A percentile compares a stretch with the other conserved stretches of the same genome.
Evolutionary conservation across 2,888 invertebrate genomes (phyloP).

Genomic region (Monoplex corrugatus): DNA sequence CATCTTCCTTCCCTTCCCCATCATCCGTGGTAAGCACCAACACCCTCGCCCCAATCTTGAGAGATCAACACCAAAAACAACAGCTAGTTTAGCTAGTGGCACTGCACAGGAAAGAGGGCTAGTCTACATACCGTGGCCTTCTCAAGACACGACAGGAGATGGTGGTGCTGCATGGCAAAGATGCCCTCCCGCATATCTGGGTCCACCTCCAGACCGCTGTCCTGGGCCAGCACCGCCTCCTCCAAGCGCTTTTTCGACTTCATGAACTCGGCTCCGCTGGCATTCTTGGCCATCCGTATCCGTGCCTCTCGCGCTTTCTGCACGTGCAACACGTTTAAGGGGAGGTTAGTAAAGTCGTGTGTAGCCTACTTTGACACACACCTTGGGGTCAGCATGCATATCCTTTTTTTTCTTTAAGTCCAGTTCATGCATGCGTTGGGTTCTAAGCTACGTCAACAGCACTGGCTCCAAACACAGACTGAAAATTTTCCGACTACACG

Average conservation of each 20-base stretch:
- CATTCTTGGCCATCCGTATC: conserved; percentile 99
- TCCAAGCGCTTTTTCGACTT: conserved; percentile 99
- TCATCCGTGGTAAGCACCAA: conserved; percentile 29
- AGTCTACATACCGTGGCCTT: conserved; percentile 92
- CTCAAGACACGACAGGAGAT: conserved; percentile 97
- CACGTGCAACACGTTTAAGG: conserved; percentile 69
- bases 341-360: conserved; percentile 29
- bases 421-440: no score
- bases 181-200: conserved; percentile 96
- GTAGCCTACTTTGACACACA: no score
- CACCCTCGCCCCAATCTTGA: conserved; percentile 16
- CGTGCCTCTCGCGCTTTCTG: conserved; percentile 99
- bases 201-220: conserved; percentile 93
- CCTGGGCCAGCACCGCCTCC: conserved; percentile 84
- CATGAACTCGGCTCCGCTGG: conserved; percentile 98
- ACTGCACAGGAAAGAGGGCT: background rate
- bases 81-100: conserved; percentile 32
- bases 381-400: no score
- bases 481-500: no score
- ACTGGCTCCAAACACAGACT: no score
- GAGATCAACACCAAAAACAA: background rate
- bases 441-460: no score
- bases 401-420: no score
- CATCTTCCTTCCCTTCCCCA: background rate
- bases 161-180: conserved; percentile 99